Evolutionary conservation across 2,888 invertebrate genomes (phyloP), one percentile per base, ranked within the genome.

Genomic region (Eupithecia vulgata): DNA sequence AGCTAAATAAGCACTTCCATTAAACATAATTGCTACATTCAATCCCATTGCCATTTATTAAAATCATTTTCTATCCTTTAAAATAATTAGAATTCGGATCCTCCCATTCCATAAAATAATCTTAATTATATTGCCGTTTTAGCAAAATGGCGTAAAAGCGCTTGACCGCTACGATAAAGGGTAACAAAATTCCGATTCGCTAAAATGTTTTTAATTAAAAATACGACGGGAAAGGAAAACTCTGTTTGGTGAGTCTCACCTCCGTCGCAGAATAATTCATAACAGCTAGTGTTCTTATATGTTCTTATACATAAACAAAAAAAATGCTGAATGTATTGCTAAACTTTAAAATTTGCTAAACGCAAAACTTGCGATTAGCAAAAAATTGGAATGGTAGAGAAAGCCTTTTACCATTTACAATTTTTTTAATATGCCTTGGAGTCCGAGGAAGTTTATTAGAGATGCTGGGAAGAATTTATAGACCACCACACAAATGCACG

Each of bases 181-280:
- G 70, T 74, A 42, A 73, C 78, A 77, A 75, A 79, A 80, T 79
- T 80, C 78, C 81, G 81, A 81, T 82, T 79, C 80, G 64, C 76
- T 75, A 79, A 84, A 85, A 82, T 83, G 82, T 83, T 87, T 87
- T 88, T 87, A 87, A 88, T 88, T 87, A 88, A 89, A 88, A 88
- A 87, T 83, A 83, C 85, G 81, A 76, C 72, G 76, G 77, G 73
- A 75, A 83, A 73, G 73, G 78, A 76, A 83, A 82, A 85, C 83
- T 84, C 81, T 83, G 84, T 84, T 84, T 82, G 81, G 78, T 70
- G 70, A 72, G 67, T 68, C 78, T 78, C 79, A 84, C 81, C 80
- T 82, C 82, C n/a, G 48, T 37, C 61, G 66, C 17, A 75, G 75
- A 21, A 61, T 6, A 42, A 34, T n/a, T n/a, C 12, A 40, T 30